Conservation (phyloP, 2,888 invertebrate species). For the Eristalis arbustorum region DNA sequence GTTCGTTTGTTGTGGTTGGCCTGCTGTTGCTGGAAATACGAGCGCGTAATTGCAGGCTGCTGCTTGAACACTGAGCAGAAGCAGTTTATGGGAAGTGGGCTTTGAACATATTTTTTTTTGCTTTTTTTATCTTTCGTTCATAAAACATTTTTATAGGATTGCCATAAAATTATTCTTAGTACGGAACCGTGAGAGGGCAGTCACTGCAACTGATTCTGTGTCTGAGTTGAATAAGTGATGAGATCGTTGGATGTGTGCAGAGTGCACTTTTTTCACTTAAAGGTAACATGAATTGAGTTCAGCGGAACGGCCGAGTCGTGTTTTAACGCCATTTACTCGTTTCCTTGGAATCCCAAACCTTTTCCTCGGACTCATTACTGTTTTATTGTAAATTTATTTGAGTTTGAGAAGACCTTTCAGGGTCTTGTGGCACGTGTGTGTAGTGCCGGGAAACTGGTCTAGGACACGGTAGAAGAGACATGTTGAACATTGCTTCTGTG, state of each 20-base stretch:
- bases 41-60: conserved; percentile 35
- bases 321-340: background rate
- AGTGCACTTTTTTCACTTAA: background rate
- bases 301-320: background rate
- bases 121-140: conserved; percentile 1
- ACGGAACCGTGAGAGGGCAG: background rate
- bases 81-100: conserved; percentile 3
- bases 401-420: background rate
- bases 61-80: background rate
- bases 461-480: background rate
- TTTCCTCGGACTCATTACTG: background rate
- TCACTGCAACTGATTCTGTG: background rate
- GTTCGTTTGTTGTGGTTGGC: conserved; percentile 40
- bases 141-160: conserved; percentile 25
- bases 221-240: background rate
- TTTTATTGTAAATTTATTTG: background rate
- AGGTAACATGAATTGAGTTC: background rate
- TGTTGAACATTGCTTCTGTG: background rate
- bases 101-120: background rate
- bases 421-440: background rate
- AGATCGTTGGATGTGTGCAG: background rate
- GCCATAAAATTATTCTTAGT: conserved; percentile 4
- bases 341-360: background rate
- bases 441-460: background rate
- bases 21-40: conserved; percentile 32